Evolutionary conservation across 2,797 vertebrate species (phyloP), one percentile per base, ranked within the genome.

Genomic region (Esox lucius): DNA sequence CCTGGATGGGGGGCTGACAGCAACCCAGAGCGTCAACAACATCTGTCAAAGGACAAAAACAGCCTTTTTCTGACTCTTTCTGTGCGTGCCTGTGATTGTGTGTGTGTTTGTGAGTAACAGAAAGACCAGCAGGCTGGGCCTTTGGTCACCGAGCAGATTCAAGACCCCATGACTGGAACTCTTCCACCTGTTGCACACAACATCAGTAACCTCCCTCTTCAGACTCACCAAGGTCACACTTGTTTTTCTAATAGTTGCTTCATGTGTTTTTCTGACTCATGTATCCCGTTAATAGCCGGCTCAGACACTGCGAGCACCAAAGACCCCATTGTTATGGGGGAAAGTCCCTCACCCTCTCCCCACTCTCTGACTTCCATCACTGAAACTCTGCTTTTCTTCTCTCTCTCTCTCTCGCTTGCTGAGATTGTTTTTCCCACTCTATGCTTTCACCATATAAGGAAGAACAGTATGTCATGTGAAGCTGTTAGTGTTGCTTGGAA

Each of bases 381-480:
- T 22, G 19, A 26, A 62, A 39, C 35, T 35, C 4, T 17, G n/a
- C 22, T 0, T 22, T 5, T 56, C 22, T 2, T 13, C 56, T 6
- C 70, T 59, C 22, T 2, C 19, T 68, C 24, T 56, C 16, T 15
- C 26, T 12, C 42, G 2, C 3, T 46, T 11, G 42, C 42, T 46
- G 42, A 46, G 42, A n/a, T 28, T n/a, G 39, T 46, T 28, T 42
- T 49, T 5, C 8, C 22, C n/a, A 17, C 33, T 35, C 68, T 66
- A 39, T 15, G 56, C 66, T 75, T 56, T 61, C 66, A 33, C 67
- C 71, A 70, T 73, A 80, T 70, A 80, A 68, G 35, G 74, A 61
- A 42, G 42, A 73, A 65, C 56, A 26, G 17, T n/a, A 33, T 46
- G 16, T 49, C 17, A n/a, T 13, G 22, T 66, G 75, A 76, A 24